Evolutionary conservation across 37 sponge, comb jelly and placozoan species (phyloP).

Genomic region (Geodia barretti): DNA sequence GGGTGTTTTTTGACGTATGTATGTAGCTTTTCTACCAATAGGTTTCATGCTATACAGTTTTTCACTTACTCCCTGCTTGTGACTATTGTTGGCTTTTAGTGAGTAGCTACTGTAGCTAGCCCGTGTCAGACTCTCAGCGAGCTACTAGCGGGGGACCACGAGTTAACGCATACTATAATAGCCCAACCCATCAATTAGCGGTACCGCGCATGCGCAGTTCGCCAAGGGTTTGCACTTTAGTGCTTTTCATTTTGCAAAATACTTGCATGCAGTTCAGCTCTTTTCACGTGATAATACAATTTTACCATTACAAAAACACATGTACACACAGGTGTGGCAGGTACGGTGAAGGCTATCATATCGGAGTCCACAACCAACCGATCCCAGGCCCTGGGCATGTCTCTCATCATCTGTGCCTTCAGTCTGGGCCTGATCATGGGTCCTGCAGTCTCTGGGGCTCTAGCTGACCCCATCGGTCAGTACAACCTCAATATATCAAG

Average conservation of each 20-base stretch:
- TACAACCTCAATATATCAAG: slow-evolving; percentile 64
- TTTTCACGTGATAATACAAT: no score
- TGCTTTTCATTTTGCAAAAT: no score
- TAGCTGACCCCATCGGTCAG: slow-evolving; percentile 75
- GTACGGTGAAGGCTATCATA: slow-evolving; percentile 70
- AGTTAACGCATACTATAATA: neutral
- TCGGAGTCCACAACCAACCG: slow-evolving; percentile 64
- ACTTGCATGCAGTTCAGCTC: no score
- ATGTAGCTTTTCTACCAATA: no score
- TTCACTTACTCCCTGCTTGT: no score
- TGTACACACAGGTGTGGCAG: slow-evolving; percentile 57
- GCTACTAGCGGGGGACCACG: neutral
- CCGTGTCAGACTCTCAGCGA: no score
- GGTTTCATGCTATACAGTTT: no score
- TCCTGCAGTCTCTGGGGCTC: slow-evolving; percentile 63
- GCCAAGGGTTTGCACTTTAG: neutral
- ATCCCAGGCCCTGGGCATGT: slow-evolving; percentile 70
- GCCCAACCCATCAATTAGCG: neutral
- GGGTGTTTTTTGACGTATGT: no score
- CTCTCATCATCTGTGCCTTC: slow-evolving; percentile 42
- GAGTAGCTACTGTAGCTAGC: no score
- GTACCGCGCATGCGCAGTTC: neutral
- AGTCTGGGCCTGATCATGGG: slow-evolving; percentile 70
- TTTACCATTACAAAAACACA: neutral
- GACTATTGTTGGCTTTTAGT: no score